phyloP scores from a whole-genome alignment of 2,113 vertebrate genomes.

The Girardinichthys multiradiatus region DNA sequence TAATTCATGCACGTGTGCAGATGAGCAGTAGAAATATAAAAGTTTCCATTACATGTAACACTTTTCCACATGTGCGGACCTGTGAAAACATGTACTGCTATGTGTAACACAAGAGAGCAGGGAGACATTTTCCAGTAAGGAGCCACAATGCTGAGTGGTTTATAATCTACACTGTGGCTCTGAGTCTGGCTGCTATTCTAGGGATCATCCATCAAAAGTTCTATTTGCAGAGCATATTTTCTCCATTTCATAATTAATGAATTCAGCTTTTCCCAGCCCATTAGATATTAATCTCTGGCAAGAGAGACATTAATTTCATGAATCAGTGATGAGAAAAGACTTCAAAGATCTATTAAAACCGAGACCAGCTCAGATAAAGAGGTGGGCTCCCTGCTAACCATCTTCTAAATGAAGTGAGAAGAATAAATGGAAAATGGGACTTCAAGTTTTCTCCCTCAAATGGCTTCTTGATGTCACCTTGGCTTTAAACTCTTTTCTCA shows the following conservation, averaged over 20 bases:
- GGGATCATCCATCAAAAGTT: slow-evolving; percentile 71
- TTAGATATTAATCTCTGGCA: slow-evolving; percentile 70
- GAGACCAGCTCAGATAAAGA: slow-evolving; percentile 35
- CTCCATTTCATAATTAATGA: slow-evolving; percentile 75
- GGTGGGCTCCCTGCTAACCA: slow-evolving; percentile 32
- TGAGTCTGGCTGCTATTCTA: slow-evolving; percentile 60
- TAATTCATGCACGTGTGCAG: not conserved
- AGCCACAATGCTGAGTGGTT: slow-evolving; percentile 33
- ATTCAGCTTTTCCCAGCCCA: slow-evolving; percentile 53
- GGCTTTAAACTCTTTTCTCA: slow-evolving; percentile 20
- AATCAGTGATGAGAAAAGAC: slow-evolving; percentile 68
- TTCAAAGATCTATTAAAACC: slow-evolving; percentile 65
- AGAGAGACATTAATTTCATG: slow-evolving; percentile 65
- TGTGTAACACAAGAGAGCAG: slow-evolving; percentile 21
- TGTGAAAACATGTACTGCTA: slow-evolving; percentile 15
- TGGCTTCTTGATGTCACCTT: slow-evolving; percentile 33
- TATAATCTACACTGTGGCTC: slow-evolving; percentile 43
- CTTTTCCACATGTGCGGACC: slow-evolving; percentile 1
- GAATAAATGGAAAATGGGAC: slow-evolving; percentile 54
- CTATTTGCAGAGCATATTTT: slow-evolving; percentile 76
- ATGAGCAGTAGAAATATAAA: not conserved
- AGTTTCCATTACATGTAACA: not conserved
- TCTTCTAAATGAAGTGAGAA: slow-evolving; percentile 61
- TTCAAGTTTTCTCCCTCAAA: slow-evolving; percentile 7
- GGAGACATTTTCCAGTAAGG: slow-evolving; percentile 47